Evolutionary conservation across 2,888 invertebrate genomes (phyloP).

Genomic region (Dioctria rufipes): DNA sequence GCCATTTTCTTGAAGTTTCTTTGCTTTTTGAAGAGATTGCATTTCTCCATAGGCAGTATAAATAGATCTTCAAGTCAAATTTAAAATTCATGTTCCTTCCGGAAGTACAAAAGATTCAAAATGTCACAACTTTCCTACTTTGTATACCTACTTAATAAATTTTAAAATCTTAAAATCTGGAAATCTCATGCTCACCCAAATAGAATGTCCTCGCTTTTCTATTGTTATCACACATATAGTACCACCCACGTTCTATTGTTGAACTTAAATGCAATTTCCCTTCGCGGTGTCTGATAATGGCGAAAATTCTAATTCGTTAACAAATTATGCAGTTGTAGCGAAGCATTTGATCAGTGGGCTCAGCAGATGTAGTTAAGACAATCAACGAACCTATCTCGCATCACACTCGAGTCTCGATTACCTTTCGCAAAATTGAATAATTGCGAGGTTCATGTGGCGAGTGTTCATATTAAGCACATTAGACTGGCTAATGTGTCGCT

Average conservation of each 20-base stretch:
- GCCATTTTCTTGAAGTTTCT: too few species aligned
- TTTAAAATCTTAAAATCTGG: not conserved
- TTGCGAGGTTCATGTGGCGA: conserved; percentile 47
- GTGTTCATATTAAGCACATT: conserved; percentile 47
- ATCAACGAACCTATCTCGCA: conserved; percentile 37
- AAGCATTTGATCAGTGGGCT: conserved; percentile 41
- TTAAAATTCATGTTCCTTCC: too few species aligned
- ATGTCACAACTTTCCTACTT: too few species aligned
- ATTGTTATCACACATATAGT: conserved; percentile 37
- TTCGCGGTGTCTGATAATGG: conserved; percentile 48
- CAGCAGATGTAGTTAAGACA: conserved; percentile 50
- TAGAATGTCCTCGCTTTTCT: conserved; percentile 46
- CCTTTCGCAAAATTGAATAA: conserved; percentile 54
- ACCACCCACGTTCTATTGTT: conserved; percentile 37
- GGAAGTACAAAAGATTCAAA: too few species aligned
- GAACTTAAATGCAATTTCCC: conserved; percentile 51
- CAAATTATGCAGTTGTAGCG: conserved; percentile 46
- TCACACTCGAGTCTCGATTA: conserved; percentile 50
- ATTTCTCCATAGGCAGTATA: too few species aligned
- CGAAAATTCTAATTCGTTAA: conserved; percentile 51
- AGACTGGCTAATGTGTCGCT: conserved; percentile 47
- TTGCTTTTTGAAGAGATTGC: too few species aligned
- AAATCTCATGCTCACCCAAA: conserved; percentile 37
- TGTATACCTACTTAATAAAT: not conserved
- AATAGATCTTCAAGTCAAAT: too few species aligned